Conservation (phyloP, 2,113 vertebrate genomes). For the Petaurus breviceps region DNA sequence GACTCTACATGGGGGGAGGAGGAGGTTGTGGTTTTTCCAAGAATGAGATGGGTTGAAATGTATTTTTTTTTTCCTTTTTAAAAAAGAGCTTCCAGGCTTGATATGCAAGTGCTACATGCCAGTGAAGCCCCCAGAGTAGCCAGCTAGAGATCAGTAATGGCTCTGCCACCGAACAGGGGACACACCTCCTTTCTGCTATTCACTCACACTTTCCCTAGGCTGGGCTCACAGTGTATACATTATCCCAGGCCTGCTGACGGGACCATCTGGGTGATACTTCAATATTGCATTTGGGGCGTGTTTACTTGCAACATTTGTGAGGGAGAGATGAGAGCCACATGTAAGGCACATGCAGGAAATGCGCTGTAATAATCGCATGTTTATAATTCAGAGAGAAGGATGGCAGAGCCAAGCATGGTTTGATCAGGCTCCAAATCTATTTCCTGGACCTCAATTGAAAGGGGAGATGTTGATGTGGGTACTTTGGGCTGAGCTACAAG, state of each 20-base stretch:
- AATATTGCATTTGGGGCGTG: constrained; percentile 28
- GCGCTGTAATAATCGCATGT: constrained; percentile 66
- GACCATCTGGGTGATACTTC: constrained; percentile 52
- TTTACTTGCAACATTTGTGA: constrained; percentile 70
- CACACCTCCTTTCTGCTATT: neutral
- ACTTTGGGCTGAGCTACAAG: constrained; percentile 11
- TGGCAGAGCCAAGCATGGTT: constrained; percentile 68
- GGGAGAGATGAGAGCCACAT: constrained; percentile 69
- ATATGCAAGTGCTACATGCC: constrained; percentile 34
- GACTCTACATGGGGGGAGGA: constrained; percentile 4
- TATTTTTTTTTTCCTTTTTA: neutral
- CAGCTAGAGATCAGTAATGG: neutral
- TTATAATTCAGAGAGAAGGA: constrained; percentile 72
- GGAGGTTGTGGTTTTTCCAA: constrained; percentile 57
- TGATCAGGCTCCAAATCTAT: constrained; percentile 79
- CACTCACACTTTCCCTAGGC: neutral
- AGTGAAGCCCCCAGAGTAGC: constrained; percentile 23
- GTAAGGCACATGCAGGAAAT: constrained; percentile 78
- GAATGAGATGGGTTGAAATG: constrained; percentile 48
- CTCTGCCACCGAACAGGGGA: neutral
- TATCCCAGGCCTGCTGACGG: constrained; percentile 6
- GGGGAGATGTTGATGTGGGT: constrained; percentile 58
- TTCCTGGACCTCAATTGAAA: constrained; percentile 76
- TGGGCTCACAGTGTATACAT: neutral
- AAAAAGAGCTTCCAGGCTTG: constrained; percentile 29